phyloP scores from a whole-genome alignment of 2,113 vertebrate species.

The mouse (Mus musculus) region GRCm39 chr1:152877001-152877500 shows the following conservation, averaged over 20 bases:
- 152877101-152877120: neutral
- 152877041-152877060: neutral
- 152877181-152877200: neutral
- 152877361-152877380: neutral
- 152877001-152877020: neutral
- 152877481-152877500: neutral
- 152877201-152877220: neutral
- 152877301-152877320: neutral
- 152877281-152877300: neutral
- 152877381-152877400: neutral
- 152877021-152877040: slow-evolving; percentile 30
- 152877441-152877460: neutral
- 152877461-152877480: neutral
- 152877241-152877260: neutral
- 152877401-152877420: neutral
- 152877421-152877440: neutral
- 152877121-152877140: neutral
- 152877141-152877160: neutral
- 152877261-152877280: neutral
- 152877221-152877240: neutral
- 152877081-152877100: neutral
- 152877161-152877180: neutral
- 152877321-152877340: neutral
- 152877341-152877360: neutral
- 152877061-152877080: neutral